These are phyloP conservation scores for Euspilapteryx auroguttella DNA, from an alignment of 2,888 invertebrate species.

Conservation along the genomic window DNA sequence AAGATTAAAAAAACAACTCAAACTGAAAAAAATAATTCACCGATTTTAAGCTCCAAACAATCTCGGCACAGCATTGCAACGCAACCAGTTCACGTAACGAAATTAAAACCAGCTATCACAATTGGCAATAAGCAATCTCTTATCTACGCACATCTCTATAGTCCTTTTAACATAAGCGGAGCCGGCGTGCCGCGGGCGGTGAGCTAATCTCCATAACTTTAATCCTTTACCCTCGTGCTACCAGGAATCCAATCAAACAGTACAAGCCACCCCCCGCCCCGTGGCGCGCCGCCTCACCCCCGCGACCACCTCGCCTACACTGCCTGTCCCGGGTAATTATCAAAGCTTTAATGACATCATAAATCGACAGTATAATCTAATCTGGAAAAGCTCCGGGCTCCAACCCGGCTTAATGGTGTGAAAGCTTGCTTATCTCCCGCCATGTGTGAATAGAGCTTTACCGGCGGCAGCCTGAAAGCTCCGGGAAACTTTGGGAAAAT, in stretches of 20 bases:
- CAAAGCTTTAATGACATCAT: conserved; percentile 64
- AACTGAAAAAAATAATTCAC: no score
- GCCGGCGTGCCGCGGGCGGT: conserved; percentile 48
- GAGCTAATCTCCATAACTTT: conserved; percentile 62
- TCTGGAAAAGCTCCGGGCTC: conserved; percentile 63
- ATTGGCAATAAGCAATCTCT: conserved; percentile 59
- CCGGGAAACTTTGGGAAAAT: conserved; percentile 62
- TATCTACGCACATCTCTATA: conserved; percentile 55
- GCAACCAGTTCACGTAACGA: conserved; percentile 22
- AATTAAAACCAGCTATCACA: conserved; percentile 55
- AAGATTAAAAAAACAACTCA: no score
- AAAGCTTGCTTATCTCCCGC: conserved; percentile 61
- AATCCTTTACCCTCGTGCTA: conserved; percentile 58
- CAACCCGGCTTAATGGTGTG: conserved; percentile 60
- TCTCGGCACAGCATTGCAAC: no score
- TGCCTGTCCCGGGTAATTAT: conserved; percentile 64
- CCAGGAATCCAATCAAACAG: conserved; percentile 62
- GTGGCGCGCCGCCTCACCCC: conserved; percentile 14
- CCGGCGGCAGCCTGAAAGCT: conserved; percentile 53
- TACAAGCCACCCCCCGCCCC: conserved; percentile 41
- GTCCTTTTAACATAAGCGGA: conserved; percentile 57
- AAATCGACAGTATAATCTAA: conserved; percentile 64
- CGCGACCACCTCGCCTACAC: conserved; percentile 46
- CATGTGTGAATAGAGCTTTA: conserved; percentile 63
- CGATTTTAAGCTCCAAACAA: no score